A percentile compares a stretch with the other conserved stretches of the same genome.
These are phyloP conservation scores for Psococerastis gibbosa DNA, from an alignment of 2,888 invertebrate genomes.

Conservation along the genomic window DNA sequence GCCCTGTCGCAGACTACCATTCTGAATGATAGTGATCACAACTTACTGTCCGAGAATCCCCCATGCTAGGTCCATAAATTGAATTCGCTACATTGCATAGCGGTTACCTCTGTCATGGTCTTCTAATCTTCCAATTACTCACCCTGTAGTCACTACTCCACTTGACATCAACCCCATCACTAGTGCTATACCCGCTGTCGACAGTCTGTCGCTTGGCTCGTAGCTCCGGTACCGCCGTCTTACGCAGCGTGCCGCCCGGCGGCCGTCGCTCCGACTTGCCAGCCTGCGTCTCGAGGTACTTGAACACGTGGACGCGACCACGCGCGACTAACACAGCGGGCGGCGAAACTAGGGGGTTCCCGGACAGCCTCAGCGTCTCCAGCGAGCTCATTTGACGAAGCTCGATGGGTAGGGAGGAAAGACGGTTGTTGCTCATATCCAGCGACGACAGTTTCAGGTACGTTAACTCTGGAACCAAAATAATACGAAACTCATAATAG, in stretches of 20 bases:
- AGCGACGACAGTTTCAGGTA: constrained; percentile 65
- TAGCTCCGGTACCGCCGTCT: constrained; percentile 25
- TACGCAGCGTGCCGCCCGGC: constrained; percentile 24
- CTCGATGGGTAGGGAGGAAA: constrained; percentile 72
- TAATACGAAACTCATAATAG: constrained; percentile 9
- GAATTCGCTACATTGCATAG: too few relatives aligned
- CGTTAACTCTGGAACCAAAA: constrained; percentile 51
- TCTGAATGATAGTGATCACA: too few relatives aligned
- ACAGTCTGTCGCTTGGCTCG: constrained; percentile 52
- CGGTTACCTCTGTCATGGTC: too few relatives aligned
- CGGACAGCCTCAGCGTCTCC: constrained; percentile 61
- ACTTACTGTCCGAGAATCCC: too few relatives aligned
- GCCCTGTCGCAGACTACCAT: too few relatives aligned
- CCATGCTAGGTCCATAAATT: too few relatives aligned
- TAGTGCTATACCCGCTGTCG: constrained; percentile 79
- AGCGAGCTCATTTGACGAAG: constrained; percentile 70
- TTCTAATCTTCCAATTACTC: too few relatives aligned
- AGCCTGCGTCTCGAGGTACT: constrained; percentile 79
- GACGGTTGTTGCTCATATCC: constrained; percentile 81
- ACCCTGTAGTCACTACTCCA: too few relatives aligned
- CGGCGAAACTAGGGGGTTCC: constrained; percentile 82
- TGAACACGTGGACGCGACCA: constrained; percentile 87
- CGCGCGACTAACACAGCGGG: constrained; percentile 86
- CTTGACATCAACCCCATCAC: constrained; percentile 61
- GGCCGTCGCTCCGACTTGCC: constrained; percentile 42